Percentiles rank a stretch among this genome's conserved stretches.
phyloP scores from a whole-genome alignment of 2,888 invertebrate species.

The Megaustenia siamemsis region DNA sequence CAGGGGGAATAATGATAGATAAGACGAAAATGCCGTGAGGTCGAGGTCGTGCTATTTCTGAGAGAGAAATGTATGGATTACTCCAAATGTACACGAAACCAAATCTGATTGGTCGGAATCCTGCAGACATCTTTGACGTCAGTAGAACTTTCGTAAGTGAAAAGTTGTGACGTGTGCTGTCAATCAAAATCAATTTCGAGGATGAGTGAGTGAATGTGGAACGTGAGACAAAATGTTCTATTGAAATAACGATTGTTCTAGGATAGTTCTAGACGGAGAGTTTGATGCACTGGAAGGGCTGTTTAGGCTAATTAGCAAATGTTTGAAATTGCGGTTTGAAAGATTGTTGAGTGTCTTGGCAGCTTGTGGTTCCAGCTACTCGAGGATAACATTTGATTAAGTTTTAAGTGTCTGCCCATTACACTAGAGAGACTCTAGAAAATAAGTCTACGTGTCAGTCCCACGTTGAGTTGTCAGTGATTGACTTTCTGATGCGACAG shows the following conservation, averaged over 20 bases:
- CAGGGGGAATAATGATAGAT: background rate
- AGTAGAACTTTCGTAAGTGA: background rate
- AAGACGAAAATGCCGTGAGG: constrained; percentile 18
- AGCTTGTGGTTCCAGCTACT: background rate
- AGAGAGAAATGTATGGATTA: constrained; percentile 11
- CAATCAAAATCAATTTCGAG: constrained; percentile 23
- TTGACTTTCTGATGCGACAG: background rate
- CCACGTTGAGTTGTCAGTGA: background rate
- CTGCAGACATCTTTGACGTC: background rate
- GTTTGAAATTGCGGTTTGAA: background rate
- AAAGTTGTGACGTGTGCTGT: constrained; percentile 23
- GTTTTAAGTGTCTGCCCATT: background rate
- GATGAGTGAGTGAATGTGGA: background rate
- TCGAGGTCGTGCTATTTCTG: constrained; percentile 35
- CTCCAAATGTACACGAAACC: constrained; percentile 27
- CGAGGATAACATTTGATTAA: background rate
- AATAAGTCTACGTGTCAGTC: background rate
- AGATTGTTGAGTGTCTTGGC: background rate
- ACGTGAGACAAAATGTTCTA: background rate
- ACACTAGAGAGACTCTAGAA: background rate
- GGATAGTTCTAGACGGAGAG: background rate
- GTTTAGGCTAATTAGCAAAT: background rate
- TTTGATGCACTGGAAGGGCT: background rate
- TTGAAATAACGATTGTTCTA: background rate
- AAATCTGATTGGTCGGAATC: constrained; percentile 35